Base-by-base conservation (phyloP, 2,888 invertebrate species). In the Chaetogeoica ovagalla region DNA sequence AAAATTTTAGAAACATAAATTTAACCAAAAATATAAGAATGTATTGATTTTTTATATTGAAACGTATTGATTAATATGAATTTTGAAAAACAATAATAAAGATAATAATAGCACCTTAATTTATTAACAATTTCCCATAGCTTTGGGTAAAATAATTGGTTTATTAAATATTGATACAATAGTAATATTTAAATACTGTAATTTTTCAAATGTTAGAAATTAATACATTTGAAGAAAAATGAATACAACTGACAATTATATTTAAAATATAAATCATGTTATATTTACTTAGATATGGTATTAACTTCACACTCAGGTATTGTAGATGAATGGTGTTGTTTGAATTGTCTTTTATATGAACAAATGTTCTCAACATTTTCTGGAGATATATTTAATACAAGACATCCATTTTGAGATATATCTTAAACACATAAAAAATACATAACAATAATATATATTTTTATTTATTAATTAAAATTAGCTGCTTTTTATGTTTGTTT, bases 251-350 rank as follows among this genome's bases (percentile, higher is more conserved):
- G 15, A 60, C 60, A 15, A 62, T 43, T 62, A 59, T 15, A 15
- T 15, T 37, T 30, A 65, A 9, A 55, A 48, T 48, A 11, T 15
- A 3, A 48, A 13, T 19, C 1, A 19, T 23, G 13, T 39, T 57
- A 57, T 75, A 75, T 23, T 75, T 75, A 75, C 74, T 75, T 75
- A 11, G 13, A 39, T 19, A 75, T 13, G 0, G 11, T 65, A 57
- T 66, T 7, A 17, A 57, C 3, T 57, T 66, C 9, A 39, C 0
- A 19, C 19, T 39, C 11, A 19, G 19, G 2, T 19, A 0, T 39
- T 57, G 30, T 39, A 9, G 55, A 48, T 13, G 48, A 48, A 57
- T 23, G 19, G 48, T 48, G 3, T 66, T 66, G 6, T 19, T 43
- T 39, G 2, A 74, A 74, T 23, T 75, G 23, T 43, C 8, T 43